Percentiles rank a stretch among this genome's conserved stretches.
phyloP scores from a whole-genome alignment of 2,888 invertebrate species.

The Meganola albula region DNA sequence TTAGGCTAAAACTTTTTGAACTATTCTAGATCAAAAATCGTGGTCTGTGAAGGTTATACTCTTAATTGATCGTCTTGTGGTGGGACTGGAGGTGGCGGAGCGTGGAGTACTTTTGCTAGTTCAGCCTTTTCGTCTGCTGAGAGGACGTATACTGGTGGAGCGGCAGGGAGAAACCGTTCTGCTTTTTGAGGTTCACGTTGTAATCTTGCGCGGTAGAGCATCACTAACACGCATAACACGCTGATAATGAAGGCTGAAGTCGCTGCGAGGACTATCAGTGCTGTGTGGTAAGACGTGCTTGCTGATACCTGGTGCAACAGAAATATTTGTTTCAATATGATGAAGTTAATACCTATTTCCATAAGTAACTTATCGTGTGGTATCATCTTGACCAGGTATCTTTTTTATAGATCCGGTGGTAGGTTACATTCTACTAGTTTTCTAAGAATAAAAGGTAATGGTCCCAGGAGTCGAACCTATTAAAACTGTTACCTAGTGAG shows the following conservation, averaged over 20 bases:
- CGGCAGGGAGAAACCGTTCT: constrained; percentile 79
- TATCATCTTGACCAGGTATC: too few species aligned
- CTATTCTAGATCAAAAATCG: constrained; percentile 5
- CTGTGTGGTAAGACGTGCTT: constrained; percentile 85
- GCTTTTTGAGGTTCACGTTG: constrained; percentile 73
- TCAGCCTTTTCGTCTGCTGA: constrained; percentile 81
- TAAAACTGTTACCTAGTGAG: too few species aligned
- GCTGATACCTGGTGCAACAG: constrained; percentile 78
- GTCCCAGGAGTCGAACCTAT: too few species aligned
- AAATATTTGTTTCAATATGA: too few species aligned
- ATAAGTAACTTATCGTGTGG: too few species aligned
- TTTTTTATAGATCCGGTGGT: too few species aligned
- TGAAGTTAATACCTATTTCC: too few species aligned
- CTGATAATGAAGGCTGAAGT: constrained; percentile 89
- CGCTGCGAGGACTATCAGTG: constrained; percentile 85
- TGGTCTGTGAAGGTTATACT: constrained; percentile 33
- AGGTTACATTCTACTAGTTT: too few species aligned
- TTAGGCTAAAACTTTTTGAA: constrained; percentile 12
- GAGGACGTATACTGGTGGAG: constrained; percentile 83
- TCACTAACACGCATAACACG: constrained; percentile 84
- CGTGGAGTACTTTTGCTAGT: constrained; percentile 60
- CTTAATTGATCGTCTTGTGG: constrained; percentile 47
- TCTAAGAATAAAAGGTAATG: too few species aligned
- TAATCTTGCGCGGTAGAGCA: constrained; percentile 81
- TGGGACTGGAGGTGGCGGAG: constrained; percentile 50